Evolutionary conservation across 2,797 vertebrate species (phyloP).

Genomic region (Amazona finschi): DNA sequence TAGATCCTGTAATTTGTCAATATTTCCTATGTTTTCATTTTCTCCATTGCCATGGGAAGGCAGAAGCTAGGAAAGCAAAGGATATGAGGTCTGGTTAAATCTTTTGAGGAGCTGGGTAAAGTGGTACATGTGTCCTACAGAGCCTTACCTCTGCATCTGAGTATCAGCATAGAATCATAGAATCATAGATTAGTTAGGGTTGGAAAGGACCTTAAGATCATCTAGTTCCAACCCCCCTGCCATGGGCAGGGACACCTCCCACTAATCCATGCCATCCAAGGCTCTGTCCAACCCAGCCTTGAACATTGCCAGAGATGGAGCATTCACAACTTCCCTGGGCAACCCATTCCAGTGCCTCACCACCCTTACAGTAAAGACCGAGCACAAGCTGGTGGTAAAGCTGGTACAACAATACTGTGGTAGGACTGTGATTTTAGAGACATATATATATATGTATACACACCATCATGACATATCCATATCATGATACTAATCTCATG

Average conservation of each 20-base stretch:
- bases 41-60: not conserved
- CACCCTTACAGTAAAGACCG: too few species aligned
- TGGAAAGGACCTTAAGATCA: too few species aligned
- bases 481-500: not conserved
- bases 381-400: not conserved
- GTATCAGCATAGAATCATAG: rapidly evolving
- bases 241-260: too few species aligned
- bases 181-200: too few species aligned
- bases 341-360: too few species aligned
- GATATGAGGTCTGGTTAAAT: not conserved
- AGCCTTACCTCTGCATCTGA: not conserved
- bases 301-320: too few species aligned
- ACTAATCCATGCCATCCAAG: too few species aligned
- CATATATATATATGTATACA: not conserved
- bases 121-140: not conserved
- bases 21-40: not conserved
- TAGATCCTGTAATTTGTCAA: not conserved
- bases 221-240: too few species aligned
- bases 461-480: not conserved
- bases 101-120: not conserved
- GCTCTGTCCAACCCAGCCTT: too few species aligned
- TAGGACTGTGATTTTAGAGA: not conserved
- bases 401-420: not conserved
- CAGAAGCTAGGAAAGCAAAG: not conserved
- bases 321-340: too few species aligned